Conservation (phyloP, 2,888 invertebrate species). For the Drosophila pseudotalamancana region DNA sequence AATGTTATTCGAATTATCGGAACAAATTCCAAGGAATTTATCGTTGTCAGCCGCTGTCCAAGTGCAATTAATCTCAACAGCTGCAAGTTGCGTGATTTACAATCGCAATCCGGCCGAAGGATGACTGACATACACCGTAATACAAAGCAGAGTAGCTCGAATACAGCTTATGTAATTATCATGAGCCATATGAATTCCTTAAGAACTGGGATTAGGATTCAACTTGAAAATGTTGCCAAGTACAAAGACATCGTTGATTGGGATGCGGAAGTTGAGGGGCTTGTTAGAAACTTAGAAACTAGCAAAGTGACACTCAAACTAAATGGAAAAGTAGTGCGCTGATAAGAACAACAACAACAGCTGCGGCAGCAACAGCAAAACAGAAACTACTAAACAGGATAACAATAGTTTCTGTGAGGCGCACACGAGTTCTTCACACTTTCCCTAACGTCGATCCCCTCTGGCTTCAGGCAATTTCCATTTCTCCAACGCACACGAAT, state of each 20-base stretch:
- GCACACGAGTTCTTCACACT: slow-evolving; percentile 1
- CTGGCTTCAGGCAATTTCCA: slow-evolving; percentile 14
- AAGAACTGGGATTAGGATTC: neutral
- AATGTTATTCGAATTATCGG: slow-evolving; percentile 8
- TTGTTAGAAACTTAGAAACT: slow-evolving; percentile 39
- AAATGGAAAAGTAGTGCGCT: slow-evolving; percentile 28
- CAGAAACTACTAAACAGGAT: slow-evolving; percentile 18
- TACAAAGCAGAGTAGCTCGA: neutral
- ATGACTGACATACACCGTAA: neutral
- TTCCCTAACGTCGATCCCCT: neutral
- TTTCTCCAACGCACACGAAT: slow-evolving; percentile 59
- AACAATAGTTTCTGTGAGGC: slow-evolving; percentile 54
- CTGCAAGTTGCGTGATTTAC: slow-evolving; percentile 11
- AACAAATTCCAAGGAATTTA: slow-evolving; percentile 11
- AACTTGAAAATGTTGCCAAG: slow-evolving; percentile 3
- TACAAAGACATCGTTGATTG: neutral
- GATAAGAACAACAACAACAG: slow-evolving; percentile 48
- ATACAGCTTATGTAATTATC: no score
- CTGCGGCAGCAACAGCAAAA: neutral
- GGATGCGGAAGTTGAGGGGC: neutral
- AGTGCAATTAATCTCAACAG: slow-evolving; percentile 21
- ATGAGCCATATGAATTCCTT: no score
- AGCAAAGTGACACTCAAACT: slow-evolving; percentile 54
- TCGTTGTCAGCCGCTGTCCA: slow-evolving; percentile 17
- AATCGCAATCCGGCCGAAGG: neutral